Base-by-base conservation (phyloP, 2,797 vertebrate genomes). In the Chelon labrosus region DNA sequence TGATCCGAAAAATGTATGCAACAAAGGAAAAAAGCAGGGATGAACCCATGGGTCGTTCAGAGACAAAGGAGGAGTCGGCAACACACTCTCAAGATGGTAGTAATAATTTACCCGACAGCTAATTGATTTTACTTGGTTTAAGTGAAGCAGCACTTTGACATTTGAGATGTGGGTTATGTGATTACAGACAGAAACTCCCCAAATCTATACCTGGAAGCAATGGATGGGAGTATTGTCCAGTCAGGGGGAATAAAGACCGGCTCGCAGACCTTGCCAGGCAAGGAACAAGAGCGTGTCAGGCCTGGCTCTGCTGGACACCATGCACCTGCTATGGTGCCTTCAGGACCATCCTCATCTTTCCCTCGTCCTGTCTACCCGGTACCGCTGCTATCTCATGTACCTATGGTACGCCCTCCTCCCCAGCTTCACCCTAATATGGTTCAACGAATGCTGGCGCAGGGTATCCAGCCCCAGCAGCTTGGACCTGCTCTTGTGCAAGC, bases 1-100 rank as follows among this genome's bases (percentile, higher is more conserved):
- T 99, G 80, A 99, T 99, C 64, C 97, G 97, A 63, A 99, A 99
- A 92, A 99, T 99, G 98, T 99, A 99, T 0, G 98, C 98, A 75
- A 98, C 97, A 72, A 99, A 98, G 91, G 98, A 99, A 62, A 99
- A 98, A 80, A 95, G 91, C 91, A 96, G 95, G 90, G 98, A 99
- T 71, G 98, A 99, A 27, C 89, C 93, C 66, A 92, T 88, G 12
- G 86, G 92, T 86, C 94, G 89, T 85, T 85, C 92, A 25, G 96
- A 97, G 41, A 87, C 89, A 20, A 97, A 96, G 88, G 97, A 99
- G 7, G 96, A 97, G 47, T 71, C 65, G 1, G 35, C 88, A 38
- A 85, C 84, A 19, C 93, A 94, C 76, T 83, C 95, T 35, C 95
- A 93, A 44, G 96, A 97, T 90, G 97, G 97, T 98, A 96, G 4